These are phyloP conservation scores for Parazoanthus atlanticus DNA, from an alignment of 92 coral and sea anemone genomes.

Conservation along the genomic window DNA sequence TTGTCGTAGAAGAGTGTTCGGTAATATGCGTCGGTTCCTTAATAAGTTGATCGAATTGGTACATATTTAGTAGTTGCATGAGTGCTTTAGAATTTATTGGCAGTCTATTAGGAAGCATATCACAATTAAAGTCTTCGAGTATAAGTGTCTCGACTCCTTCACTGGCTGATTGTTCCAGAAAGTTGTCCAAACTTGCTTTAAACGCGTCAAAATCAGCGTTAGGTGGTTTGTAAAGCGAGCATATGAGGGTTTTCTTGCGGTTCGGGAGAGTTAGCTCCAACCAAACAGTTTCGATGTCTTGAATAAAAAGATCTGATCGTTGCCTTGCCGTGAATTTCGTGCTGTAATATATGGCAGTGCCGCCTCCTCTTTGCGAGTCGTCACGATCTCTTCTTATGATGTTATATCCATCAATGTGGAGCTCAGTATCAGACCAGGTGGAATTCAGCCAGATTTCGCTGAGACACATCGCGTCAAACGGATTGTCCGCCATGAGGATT, in stretches of 20 bases:
- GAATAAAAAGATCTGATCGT: conserved; percentile 37
- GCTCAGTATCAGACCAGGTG: conserved; percentile 46
- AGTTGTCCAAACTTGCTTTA: conserved; percentile 41
- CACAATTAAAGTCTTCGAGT: conserved; percentile 48
- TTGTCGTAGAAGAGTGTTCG: conserved; percentile 33
- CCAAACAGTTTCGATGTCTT: conserved; percentile 35
- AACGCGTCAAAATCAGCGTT: conserved; percentile 33
- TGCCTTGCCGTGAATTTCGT: too few species aligned
- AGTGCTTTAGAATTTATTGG: conserved; percentile 31
- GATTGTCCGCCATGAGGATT: conserved; percentile 49
- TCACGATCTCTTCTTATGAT: conserved; percentile 44
- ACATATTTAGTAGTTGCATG: conserved; percentile 36
- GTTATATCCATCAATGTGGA: conserved; percentile 43
- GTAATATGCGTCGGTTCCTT: conserved; percentile 47
- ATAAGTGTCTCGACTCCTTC: conserved; percentile 51
- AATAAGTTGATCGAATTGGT: conserved; percentile 44
- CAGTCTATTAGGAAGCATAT: conserved; percentile 44
- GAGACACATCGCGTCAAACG: conserved; percentile 46
- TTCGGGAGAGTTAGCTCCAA: conserved; percentile 48
- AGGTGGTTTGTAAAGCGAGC: conserved; percentile 44
- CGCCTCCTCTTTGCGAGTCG: conserved; percentile 58
- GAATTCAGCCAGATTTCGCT: conserved; percentile 60
- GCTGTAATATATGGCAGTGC: conserved; percentile 59
- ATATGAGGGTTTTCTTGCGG: conserved; percentile 42
- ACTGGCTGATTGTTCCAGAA: conserved; percentile 44